Conservation (phyloP, 2,113 vertebrate species). For the Grus americana region DNA sequence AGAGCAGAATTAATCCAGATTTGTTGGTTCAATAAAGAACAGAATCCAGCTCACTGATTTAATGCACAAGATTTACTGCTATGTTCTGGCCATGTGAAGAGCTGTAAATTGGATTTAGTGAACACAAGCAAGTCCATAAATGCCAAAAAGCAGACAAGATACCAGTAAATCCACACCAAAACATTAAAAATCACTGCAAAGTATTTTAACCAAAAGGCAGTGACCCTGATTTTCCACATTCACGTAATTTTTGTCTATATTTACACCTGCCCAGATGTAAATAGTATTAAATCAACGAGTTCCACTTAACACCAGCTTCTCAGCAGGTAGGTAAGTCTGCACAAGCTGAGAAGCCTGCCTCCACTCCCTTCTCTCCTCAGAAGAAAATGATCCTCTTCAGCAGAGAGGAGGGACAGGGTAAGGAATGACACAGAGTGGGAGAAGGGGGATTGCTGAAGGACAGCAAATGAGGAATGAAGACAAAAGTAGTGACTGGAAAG, state of each 20-base stretch:
- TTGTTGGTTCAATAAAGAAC: slow-evolving; percentile 58
- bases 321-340: neutral
- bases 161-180: slow-evolving; percentile 38
- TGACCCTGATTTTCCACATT: neutral
- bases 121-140: slow-evolving; percentile 37
- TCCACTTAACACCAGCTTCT: neutral
- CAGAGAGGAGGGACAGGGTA: neutral
- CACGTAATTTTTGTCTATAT: neutral
- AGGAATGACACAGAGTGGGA: neutral
- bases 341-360: neutral
- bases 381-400: neutral
- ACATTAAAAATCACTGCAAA: neutral
- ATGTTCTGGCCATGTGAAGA: slow-evolving; percentile 16
- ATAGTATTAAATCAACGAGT: neutral
- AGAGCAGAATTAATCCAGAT: slow-evolving; percentile 33
- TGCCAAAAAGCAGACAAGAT: slow-evolving; percentile 13
- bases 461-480: neutral
- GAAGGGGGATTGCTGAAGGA: neutral
- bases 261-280: neutral
- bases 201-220: neutral
- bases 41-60: slow-evolving; percentile 46
- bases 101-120: slow-evolving; percentile 56
- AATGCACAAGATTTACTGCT: slow-evolving; percentile 38
- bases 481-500: neutral
- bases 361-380: neutral